Evolutionary conservation across 2,797 vertebrate species (phyloP), one percentile per base, ranked within the genome.

Genomic region (Sebastes itinus): DNA sequence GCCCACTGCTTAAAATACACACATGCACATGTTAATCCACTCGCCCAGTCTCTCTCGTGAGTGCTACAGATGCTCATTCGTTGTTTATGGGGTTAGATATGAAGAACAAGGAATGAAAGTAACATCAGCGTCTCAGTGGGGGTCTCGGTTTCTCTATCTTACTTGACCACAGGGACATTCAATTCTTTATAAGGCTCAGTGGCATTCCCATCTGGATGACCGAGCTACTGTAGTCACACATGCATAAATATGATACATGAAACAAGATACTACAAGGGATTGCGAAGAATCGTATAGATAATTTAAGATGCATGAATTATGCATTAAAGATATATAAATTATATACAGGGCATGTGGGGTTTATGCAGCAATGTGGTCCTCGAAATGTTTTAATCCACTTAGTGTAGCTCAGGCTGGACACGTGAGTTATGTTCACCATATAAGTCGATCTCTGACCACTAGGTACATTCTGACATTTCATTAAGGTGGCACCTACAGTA

Each of bases 241-340:
- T 62, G 25, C 62, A 69, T 27, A 79, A 49, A 49, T 42, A 72
- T 76, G 49, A 82, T 59, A 67, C 64, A 66, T 79, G 54, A 75
- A 61, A 77, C 56, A 46, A 28, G 54, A 79, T 66, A 61, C 65
- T 22, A 35, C 49, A 52, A 33, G 62, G 18, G 42, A 65, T 56
- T 28, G 22, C 61, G 23, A 30, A 59, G 75, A 69, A 67, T 62
- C 4, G 2, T 61, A 81, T 65, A 25, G 49, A 88, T 86, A 38
- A 81, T 80, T 80, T 59, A 80, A 81, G 18, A 77, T 65, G n/a
- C 22, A 66, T 72, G 32, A 77, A 88, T 85, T 58, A 83, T 75
- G 71, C 28, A 85, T 84, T 68, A 28, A 72, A 79, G 27, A 65
- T 54, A 14, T 13, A 79, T 83, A 64, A 84, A 73, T 77, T 66